Evolutionary conservation across 1,140 invertebrate genomes (phyloP), one percentile per base, ranked within the genome.

Genomic region (Heliothis subflexa): DNA sequence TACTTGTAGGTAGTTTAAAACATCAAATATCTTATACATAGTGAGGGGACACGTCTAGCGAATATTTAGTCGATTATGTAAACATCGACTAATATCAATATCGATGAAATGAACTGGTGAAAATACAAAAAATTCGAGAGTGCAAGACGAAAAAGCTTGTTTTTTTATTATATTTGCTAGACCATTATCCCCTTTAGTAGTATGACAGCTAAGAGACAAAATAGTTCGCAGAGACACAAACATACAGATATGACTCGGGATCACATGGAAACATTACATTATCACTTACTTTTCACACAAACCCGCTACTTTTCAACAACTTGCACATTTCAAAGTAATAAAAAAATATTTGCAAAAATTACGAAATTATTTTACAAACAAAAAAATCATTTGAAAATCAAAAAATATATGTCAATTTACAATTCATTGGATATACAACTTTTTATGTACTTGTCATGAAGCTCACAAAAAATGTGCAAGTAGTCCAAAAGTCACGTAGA

Each of bases 221-320:
- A 74, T 55, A 73, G 21, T 33, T 49, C 54, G 28, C 68, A 55
- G 49, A 54, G 52, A 66, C 40, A 66, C 66, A 70, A 70, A 57
- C 71, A 61, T 74, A 74, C 71, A 80, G 82, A 83, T 81, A 81
- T 83, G 82, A 83, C 74, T 83, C 75, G 49, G 59, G 77, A 83
- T 83, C 82, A 83, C 79, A 79, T 66, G 33, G 61, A 79, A 52
- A 68, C 21, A 62, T 72, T 73, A 68, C 52, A 79, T 25, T 66
- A 71, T 73, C 70, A 78, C 59, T 64, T 73, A 47, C 25, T 66
- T 64, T 54, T 62, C 57, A 78, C 64, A 73, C 11, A 74, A n/a
- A 73, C 28, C 10, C 11, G 47, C 28, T 10, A 21, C 54, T 28
- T 72, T 61, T 59, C 40, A 71, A 71, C 28, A 1, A 71, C 55